Conservation (phyloP, 2,888 invertebrate species). For the Drosophila sordidula region DNA sequence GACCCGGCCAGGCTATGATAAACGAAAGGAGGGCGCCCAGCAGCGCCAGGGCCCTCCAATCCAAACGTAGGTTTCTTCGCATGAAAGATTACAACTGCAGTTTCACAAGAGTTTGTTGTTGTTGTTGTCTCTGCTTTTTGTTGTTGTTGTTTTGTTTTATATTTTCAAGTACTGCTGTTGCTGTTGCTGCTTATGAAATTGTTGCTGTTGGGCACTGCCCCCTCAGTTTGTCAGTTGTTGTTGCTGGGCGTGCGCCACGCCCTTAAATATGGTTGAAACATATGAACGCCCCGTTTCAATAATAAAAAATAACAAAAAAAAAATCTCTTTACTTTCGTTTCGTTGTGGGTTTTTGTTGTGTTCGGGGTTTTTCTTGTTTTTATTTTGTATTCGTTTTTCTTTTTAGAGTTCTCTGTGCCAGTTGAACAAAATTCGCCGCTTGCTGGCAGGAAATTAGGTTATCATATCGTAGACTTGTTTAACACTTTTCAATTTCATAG, state of each 20-base stretch:
- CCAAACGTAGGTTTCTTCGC: conserved; percentile 84
- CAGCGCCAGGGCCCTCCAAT: conserved; percentile 85
- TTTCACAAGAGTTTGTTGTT: conserved; percentile 46
- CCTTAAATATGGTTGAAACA: conserved; percentile 70
- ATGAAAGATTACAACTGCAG: conserved; percentile 78
- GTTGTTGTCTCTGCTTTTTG: conserved; percentile 5
- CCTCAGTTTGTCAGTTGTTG: conserved; percentile 47
- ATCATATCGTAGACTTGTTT: conserved; percentile 75
- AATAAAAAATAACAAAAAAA: conserved; percentile 39
- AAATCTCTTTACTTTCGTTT: conserved; percentile 67
- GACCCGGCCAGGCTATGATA: conserved; percentile 82
- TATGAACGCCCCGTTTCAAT: conserved; percentile 59
- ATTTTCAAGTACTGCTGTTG: conserved; percentile 10
- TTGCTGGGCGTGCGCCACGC: conserved; percentile 70
- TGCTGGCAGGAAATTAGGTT: conserved; percentile 68
- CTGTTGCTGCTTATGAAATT: conserved; percentile 19
- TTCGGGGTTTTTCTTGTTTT: conserved; percentile 15
- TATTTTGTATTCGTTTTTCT: conserved; percentile 31
- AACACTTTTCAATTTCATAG: conserved; percentile 75
- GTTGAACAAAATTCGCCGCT: conserved; percentile 41
- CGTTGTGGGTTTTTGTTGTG: conserved; percentile 29
- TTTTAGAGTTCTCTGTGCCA: conserved; percentile 37
- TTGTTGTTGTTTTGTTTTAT: background rate
- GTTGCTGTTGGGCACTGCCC: conserved; percentile 32
- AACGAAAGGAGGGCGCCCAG: conserved; percentile 85